These are phyloP conservation scores for Anoplopoma fimbria DNA, from an alignment of 2,113 vertebrate species.

Conservation along the genomic window DNA sequence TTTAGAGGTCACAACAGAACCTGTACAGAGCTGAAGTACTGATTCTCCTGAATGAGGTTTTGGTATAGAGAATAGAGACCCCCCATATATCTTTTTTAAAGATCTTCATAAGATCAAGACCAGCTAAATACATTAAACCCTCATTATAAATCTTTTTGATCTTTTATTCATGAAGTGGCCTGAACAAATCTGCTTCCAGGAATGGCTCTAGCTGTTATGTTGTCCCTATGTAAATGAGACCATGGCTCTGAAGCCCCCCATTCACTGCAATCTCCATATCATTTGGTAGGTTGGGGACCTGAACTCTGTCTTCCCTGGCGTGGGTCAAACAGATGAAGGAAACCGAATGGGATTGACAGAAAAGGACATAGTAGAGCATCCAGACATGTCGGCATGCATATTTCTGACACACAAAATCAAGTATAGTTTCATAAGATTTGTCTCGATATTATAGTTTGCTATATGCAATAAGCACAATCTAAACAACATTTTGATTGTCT, in stretches of 20 bases:
- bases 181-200: constrained; percentile 76
- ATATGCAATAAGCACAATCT: background rate
- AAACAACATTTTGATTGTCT: background rate
- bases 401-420: background rate
- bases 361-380: constrained; percentile 7
- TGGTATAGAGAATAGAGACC: constrained; percentile 20
- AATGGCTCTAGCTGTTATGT: constrained; percentile 67
- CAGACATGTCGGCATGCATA: background rate
- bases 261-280: constrained; percentile 75
- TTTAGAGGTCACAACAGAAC: constrained; percentile 15
- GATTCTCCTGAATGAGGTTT: constrained; percentile 9
- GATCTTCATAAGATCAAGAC: constrained; percentile 57
- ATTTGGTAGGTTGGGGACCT: constrained; percentile 62
- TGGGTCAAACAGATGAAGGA: constrained; percentile 47
- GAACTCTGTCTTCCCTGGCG: constrained; percentile 11
- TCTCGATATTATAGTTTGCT: background rate
- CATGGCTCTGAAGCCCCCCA: constrained; percentile 47
- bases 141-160: constrained; percentile 61
- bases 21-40: background rate
- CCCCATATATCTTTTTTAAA: background rate
- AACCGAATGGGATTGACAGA: constrained; percentile 42
- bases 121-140: constrained; percentile 73
- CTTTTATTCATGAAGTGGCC: constrained; percentile 80
- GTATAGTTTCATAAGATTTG: background rate
- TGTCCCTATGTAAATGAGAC: constrained; percentile 79